Evolutionary conservation across 2,113 vertebrate genomes (phyloP), one percentile per base, ranked within the genome.

Genomic region (Nycticebus coucang): DNA sequence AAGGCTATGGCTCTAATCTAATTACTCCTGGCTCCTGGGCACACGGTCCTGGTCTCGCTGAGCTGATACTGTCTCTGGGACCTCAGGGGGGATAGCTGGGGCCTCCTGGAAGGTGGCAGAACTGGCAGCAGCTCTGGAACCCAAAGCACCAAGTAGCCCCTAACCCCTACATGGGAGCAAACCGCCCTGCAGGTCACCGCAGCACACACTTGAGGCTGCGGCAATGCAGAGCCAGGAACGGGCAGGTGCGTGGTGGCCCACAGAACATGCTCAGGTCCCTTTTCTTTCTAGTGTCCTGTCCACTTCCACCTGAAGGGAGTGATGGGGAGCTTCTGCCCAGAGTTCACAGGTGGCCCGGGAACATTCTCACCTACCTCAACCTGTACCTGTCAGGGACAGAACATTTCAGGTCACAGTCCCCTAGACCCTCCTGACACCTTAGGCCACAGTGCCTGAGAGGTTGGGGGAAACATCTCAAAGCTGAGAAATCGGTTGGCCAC

Each of bases 281-380:
- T 35, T 71, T 45, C 69, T 72, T 18, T 17, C 80, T 22, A 35
- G 41, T 24, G 68, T 24, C 80, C 18, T 22, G 35, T 19, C 37
- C 37, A 3, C 1, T 50, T 22, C 9, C 11, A 41, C 13, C n/a
- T 10, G 69, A 72, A 66, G 37, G 66, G 26, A 37, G 3, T 0
- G 22, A 7, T 7, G 17, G 21, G 8, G 30, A 45, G 35, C 55
- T 75, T 75, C 66, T 86, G 89, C 11, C 59, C 60, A 3, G 17
- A 0, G 45, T 69, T 33, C 2, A 8, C 1, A 5, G 35, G 1
- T 3, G 13, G 26, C 17, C 66, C 1, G 1, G n/a, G 53, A 12
- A 30, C 3, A 2, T 28, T 22, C 77, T 45, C 0, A 2, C n/a
- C 5, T 87, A 12, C 18, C 22, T 45, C 35, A 11, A 45, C 33